These are phyloP conservation scores for Colletes latitarsis DNA, from an alignment of 1,140 invertebrate genomes.

Conservation along the genomic window DNA sequence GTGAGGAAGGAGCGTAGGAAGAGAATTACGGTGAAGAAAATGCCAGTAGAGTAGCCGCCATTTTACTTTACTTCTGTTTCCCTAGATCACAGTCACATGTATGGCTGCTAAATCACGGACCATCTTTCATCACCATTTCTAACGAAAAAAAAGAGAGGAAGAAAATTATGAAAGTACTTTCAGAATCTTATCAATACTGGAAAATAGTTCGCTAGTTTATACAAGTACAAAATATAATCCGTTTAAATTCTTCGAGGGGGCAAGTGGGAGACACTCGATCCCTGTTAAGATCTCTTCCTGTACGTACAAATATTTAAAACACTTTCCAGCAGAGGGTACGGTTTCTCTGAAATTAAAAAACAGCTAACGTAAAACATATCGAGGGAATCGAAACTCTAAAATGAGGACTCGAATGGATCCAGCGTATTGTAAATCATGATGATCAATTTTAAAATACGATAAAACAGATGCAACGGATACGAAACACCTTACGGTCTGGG, in stretches of 20 bases:
- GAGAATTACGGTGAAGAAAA: conserved; percentile 68
- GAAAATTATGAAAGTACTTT: conserved; percentile 60
- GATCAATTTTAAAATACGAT: neutral
- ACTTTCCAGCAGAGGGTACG: neutral
- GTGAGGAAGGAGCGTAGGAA: conserved; percentile 48
- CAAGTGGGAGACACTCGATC: conserved; percentile 56
- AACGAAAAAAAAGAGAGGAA: conserved; percentile 42
- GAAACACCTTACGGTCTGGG: neutral
- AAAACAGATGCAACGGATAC: neutral
- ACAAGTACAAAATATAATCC: conserved; percentile 75
- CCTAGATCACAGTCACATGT: conserved; percentile 76
- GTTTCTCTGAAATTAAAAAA: conserved; percentile 14
- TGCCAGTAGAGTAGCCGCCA: conserved; percentile 71
- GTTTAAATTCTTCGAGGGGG: conserved; percentile 60
- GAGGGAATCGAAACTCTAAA: conserved; percentile 8
- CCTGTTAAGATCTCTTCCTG: conserved; percentile 52
- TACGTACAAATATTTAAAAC: conserved; percentile 11
- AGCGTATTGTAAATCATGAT: neutral
- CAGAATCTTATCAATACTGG: conserved; percentile 75
- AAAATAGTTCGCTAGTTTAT: conserved; percentile 72
- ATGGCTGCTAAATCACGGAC: conserved; percentile 73
- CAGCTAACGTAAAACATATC: conserved; percentile 19
- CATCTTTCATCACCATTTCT: conserved; percentile 69
- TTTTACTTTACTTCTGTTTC: conserved; percentile 74
- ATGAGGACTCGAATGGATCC: neutral